Conservation (phyloP, 2,888 invertebrate genomes). For the Torymus texanus region DNA sequence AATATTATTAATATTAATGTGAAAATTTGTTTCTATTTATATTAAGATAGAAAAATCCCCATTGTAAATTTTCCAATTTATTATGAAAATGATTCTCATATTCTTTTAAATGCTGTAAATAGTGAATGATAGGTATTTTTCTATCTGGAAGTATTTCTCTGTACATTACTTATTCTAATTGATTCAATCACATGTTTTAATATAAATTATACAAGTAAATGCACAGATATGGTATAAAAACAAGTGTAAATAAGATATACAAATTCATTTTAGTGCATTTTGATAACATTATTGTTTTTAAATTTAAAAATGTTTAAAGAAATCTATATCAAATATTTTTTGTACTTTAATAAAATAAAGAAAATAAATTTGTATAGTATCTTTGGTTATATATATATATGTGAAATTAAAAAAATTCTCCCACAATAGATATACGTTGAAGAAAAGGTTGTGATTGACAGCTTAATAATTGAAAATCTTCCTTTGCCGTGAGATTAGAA, state of each 20-base stretch:
- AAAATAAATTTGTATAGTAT: slow-evolving; percentile 14
- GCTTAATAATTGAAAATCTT: slow-evolving; percentile 82
- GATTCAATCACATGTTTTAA: slow-evolving; percentile 12
- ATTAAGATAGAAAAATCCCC: too few relatives aligned
- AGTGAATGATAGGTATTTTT: too few relatives aligned
- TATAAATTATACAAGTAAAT: neutral
- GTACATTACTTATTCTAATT: neutral
- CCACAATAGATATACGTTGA: slow-evolving; percentile 85
- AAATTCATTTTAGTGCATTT: slow-evolving; percentile 34
- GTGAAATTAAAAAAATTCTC: slow-evolving; percentile 81
- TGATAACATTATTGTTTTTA: slow-evolving; percentile 17
- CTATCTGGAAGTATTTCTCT: too few relatives aligned
- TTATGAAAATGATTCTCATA: too few relatives aligned
- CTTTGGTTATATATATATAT: slow-evolving; percentile 19
- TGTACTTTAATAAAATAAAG: slow-evolving; percentile 30
- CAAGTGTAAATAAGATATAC: slow-evolving; percentile 23
- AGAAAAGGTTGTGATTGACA: slow-evolving; percentile 89
- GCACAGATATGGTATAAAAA: slow-evolving; percentile 23
- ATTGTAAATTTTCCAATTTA: too few relatives aligned
- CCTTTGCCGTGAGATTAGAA: slow-evolving; percentile 79
- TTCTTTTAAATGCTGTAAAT: too few relatives aligned
- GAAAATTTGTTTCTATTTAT: too few relatives aligned
- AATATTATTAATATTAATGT: neutral
- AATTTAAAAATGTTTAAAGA: slow-evolving; percentile 10
- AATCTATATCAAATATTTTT: slow-evolving; percentile 26